phyloP scores from a whole-genome alignment of 2,113 vertebrate genomes.

The Setophaga petechia region DNA sequence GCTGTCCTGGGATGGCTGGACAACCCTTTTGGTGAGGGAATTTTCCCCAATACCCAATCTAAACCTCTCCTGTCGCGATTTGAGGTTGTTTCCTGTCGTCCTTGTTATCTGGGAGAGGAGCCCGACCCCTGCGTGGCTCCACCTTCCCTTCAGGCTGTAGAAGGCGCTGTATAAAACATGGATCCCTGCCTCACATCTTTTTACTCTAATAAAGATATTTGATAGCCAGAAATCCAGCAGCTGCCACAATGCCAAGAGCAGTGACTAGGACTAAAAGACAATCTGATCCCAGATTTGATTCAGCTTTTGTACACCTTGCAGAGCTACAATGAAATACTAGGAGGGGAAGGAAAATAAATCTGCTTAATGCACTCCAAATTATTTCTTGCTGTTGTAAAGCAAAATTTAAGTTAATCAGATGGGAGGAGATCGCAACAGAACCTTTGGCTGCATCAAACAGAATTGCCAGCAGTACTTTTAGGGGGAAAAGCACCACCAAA shows the following conservation, averaged over 20 bases:
- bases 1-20: neutral
- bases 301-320: neutral
- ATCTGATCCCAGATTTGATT: neutral
- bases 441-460: neutral
- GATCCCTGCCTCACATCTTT: neutral
- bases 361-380: neutral
- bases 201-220: neutral
- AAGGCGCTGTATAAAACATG: accelerated
- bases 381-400: neutral
- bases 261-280: neutral
- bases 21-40: neutral
- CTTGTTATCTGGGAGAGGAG: neutral
- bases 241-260: neutral
- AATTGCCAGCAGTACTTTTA: neutral
- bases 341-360: neutral
- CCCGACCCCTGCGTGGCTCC: neutral
- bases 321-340: neutral
- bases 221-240: neutral
- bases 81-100: neutral
- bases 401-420: neutral
- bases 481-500: neutral
- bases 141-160: neutral
- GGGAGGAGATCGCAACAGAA: neutral
- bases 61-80: accelerated
- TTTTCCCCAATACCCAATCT: neutral